phyloP scores from a whole-genome alignment of 2,797 vertebrate species.

The Rhinoraja longicauda region DNA sequence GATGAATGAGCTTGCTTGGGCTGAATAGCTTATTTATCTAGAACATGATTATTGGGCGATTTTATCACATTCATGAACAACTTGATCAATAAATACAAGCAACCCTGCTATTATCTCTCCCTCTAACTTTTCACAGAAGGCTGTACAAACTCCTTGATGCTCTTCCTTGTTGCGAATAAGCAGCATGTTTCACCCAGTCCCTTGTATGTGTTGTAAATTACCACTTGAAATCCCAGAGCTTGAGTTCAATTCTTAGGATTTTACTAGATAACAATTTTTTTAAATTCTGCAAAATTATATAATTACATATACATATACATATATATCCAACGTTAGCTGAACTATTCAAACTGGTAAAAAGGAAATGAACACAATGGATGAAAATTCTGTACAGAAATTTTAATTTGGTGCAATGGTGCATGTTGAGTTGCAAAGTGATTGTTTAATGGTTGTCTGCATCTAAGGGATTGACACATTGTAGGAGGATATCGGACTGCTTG shows the following conservation, averaged over 20 bases:
- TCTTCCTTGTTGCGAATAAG: background rate
- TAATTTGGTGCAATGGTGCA: background rate
- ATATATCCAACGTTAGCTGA: background rate
- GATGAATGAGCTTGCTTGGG: background rate
- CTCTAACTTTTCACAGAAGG: background rate
- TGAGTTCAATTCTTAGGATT: background rate
- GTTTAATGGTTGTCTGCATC: constrained; percentile 5
- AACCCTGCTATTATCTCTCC: background rate
- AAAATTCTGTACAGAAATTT: background rate
- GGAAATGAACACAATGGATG: background rate
- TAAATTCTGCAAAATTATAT: background rate
- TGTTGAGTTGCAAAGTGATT: background rate
- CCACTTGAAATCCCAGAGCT: background rate
- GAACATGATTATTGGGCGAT: background rate
- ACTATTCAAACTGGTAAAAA: background rate
- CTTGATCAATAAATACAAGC: background rate
- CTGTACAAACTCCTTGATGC: background rate
- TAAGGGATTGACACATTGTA: background rate
- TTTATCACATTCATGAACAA: background rate
- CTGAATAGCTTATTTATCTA: background rate
- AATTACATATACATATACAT: background rate
- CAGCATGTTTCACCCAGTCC: background rate
- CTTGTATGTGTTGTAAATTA: background rate
- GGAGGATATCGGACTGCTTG: background rate
- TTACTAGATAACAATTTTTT: background rate